phyloP scores from a whole-genome alignment of 92 coral and sea anemone species.

The Ricordea florida region DNA sequence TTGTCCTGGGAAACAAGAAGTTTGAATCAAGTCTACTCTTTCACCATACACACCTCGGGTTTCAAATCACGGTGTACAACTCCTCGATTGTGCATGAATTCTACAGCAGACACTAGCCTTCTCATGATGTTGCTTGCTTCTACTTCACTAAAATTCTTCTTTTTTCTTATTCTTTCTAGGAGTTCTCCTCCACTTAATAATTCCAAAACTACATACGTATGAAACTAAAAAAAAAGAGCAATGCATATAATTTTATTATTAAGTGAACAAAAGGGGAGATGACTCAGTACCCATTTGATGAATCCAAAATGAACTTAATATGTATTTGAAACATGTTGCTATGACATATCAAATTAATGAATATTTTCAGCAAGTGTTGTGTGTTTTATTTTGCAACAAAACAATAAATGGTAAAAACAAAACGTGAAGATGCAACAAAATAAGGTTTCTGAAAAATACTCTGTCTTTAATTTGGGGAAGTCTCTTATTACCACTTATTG shows the following conservation, averaged over 20 bases:
- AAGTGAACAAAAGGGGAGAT: background rate
- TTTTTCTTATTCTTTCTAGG: conserved; percentile 88
- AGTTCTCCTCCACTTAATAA: conserved; percentile 93
- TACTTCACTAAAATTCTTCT: conserved; percentile 94
- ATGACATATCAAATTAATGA: too few relatives aligned
- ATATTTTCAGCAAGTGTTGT: too few relatives aligned
- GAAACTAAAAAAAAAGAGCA: conserved; percentile 63
- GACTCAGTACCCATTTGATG: background rate
- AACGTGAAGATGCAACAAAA: too few relatives aligned
- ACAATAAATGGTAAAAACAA: too few relatives aligned
- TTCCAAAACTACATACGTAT: conserved; percentile 92
- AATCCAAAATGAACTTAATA: too few relatives aligned
- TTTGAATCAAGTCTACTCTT: background rate
- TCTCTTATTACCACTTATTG: too few relatives aligned
- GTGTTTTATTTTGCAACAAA: too few relatives aligned
- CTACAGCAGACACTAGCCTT: conserved; percentile 89
- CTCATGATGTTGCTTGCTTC: conserved; percentile 91
- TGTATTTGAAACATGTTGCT: too few relatives aligned
- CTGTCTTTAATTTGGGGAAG: too few relatives aligned
- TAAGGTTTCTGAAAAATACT: too few relatives aligned
- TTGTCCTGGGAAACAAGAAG: too few relatives aligned
- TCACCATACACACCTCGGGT: too few relatives aligned
- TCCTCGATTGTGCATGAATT: conserved; percentile 91
- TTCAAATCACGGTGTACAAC: conserved; percentile 98
- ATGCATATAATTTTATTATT: background rate